Percentiles rank a stretch among this genome's conserved stretches.
Evolutionary conservation across 2,888 invertebrate genomes (phyloP).

Genomic region (Petrolisthes manimaculis): DNA sequence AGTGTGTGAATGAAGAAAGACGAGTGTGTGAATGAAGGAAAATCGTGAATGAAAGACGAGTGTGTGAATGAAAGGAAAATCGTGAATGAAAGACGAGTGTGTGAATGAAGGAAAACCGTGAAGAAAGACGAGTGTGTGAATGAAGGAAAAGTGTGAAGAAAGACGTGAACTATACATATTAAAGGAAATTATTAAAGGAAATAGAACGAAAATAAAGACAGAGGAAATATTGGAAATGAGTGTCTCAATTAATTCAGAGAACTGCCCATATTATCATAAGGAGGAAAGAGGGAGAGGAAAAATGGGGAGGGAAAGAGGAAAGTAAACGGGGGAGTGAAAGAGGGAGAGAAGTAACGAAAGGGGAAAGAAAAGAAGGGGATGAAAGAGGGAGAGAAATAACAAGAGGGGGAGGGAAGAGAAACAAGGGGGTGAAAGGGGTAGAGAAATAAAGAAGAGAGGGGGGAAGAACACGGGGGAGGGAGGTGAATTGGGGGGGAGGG

Average conservation of each 20-base stretch:
- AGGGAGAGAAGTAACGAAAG: neutral
- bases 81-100: too few relatives aligned
- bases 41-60: too few relatives aligned
- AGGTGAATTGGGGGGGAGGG: too few relatives aligned
- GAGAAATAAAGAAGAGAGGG: neutral
- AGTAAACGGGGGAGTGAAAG: neutral
- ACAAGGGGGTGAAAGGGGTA: neutral
- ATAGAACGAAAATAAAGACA: neutral
- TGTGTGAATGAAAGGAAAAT: too few relatives aligned
- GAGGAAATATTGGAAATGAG: neutral
- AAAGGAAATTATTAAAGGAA: neutral
- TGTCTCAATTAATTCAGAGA: too few relatives aligned
- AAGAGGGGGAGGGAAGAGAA: neutral
- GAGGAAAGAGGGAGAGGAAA: neutral
- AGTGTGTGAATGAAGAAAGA: too few relatives aligned
- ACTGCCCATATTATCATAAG: neutral
- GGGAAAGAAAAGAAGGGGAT: neutral
- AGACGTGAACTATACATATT: too few relatives aligned
- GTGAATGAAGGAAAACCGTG: too few relatives aligned
- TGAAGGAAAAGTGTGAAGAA: too few relatives aligned
- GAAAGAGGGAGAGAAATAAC: neutral
- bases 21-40: too few relatives aligned
- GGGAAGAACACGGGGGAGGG: too few relatives aligned
- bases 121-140: too few relatives aligned
- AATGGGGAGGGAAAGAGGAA: neutral